Percentiles rank a stretch among this genome's conserved stretches.
These are phyloP conservation scores for Platysteira castanea DNA, from an alignment of 2,113 vertebrate species.

Conservation along the genomic window DNA sequence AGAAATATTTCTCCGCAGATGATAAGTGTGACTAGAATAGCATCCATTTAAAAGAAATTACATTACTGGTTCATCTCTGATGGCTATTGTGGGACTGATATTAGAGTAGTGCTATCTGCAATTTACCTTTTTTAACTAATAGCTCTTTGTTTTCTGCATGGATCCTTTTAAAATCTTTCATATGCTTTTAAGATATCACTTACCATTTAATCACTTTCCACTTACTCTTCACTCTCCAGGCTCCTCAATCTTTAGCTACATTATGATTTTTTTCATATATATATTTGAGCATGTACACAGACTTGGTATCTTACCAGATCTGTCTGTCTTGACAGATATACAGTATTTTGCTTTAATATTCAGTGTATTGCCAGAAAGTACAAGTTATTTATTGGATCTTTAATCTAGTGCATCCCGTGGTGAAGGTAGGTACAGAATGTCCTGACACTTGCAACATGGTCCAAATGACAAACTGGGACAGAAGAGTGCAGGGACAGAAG, in stretches of 20 bases:
- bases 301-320: background rate
- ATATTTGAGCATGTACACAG: background rate
- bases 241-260: conserved; percentile 8
- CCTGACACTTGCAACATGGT: background rate
- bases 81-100: conserved; percentile 49
- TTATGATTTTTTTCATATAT: background rate
- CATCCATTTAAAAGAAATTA: conserved; percentile 61
- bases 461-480: background rate
- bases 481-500: background rate
- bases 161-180: conserved; percentile 48
- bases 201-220: conserved; percentile 59
- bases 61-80: conserved; percentile 44
- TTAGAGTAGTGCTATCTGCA: conserved; percentile 19
- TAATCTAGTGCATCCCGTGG: background rate
- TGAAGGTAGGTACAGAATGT: background rate
- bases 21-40: conserved; percentile 63
- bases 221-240: conserved; percentile 39
- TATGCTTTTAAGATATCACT: conserved; percentile 62
- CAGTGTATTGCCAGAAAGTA: background rate
- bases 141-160: conserved; percentile 55
- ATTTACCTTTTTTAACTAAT: conserved; percentile 64
- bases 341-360: background rate
- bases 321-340: background rate
- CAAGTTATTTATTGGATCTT: background rate
- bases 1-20: conserved; percentile 53